Base-by-base conservation (phyloP, 2,888 invertebrate species). In the Platypus cylindrus region DNA sequence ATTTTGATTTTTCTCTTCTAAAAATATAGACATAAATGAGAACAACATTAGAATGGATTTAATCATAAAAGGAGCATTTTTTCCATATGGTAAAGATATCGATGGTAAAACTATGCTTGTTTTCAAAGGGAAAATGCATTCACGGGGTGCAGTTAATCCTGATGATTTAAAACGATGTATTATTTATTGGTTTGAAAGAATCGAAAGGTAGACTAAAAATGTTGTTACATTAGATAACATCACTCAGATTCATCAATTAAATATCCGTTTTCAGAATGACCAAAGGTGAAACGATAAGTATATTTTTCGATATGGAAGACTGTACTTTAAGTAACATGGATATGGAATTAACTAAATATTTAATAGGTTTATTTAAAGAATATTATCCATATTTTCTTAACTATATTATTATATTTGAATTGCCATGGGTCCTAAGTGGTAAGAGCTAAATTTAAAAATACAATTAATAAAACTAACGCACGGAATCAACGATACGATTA, bases 391-490 rank as follows among this genome's bases (percentile, higher is more conserved):
- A 73, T 57, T 78, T 82, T 52, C 62, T 89, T 41, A 91, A 89
- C 51, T 86, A 87, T 54, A 89, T 94, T 45, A 65, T 94, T 20
- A 80, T 94, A 34, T 89, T 72, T 58, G 90, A 94, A 57, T 85
- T 94, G 84, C 87, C 93, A 0, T 94, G 93, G 93, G 75, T 93
- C 1, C 62, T 94, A 39, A 87, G 80, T 52, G 78, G 81, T 81
- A 64, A 65, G 66, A 47, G 20, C 15, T 24, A 7, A 24, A 24
- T 11, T 24, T 11, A 24, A 24, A 24, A 7, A 20, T 9, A 20
- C 20, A n/a, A n/a, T n/a, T n/a, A n/a, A n/a, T n/a, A n/a, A n/a
- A n/a, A n/a, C n/a, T n/a, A n/a, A n/a, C n/a, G n/a, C n/a, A n/a
- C n/a, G n/a, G n/a, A n/a, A n/a, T n/a, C n/a, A n/a, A n/a, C n/a